phyloP scores from a whole-genome alignment of 2,113 vertebrate genomes.

The Elephantulus edwardii region DNA sequence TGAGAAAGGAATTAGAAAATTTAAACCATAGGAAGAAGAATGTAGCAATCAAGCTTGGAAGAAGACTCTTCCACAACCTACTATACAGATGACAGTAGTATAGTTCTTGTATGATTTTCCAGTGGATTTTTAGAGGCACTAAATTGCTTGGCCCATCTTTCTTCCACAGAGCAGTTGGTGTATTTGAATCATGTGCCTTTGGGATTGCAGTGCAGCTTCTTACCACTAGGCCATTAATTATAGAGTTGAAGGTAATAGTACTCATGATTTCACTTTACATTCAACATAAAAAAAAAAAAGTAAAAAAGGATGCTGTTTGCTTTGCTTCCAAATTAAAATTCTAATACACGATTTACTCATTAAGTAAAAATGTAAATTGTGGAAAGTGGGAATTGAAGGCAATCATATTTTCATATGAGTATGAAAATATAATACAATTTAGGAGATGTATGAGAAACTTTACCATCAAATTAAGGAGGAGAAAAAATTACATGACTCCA shows the following conservation, averaged over 20 bases:
- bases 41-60: no score
- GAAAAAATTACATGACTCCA: neutral
- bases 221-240: neutral
- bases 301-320: neutral
- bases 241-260: neutral
- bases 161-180: no score
- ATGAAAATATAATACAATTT: constrained; percentile 10
- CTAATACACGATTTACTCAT: neutral
- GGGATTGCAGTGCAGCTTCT: no score
- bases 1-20: no score
- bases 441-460: neutral
- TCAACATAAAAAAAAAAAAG: neutral
- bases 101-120: no score
- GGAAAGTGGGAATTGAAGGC: neutral
- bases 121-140: no score
- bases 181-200: no score
- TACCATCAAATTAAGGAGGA: neutral
- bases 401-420: neutral
- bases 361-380: neutral
- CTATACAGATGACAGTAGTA: no score
- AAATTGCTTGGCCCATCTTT: no score
- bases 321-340: constrained; percentile 25
- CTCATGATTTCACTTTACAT: neutral
- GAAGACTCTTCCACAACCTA: no score
- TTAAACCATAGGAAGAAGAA: no score